phyloP scores from a whole-genome alignment of 2,113 vertebrate genomes.

The Salminus brasiliensis region DNA sequence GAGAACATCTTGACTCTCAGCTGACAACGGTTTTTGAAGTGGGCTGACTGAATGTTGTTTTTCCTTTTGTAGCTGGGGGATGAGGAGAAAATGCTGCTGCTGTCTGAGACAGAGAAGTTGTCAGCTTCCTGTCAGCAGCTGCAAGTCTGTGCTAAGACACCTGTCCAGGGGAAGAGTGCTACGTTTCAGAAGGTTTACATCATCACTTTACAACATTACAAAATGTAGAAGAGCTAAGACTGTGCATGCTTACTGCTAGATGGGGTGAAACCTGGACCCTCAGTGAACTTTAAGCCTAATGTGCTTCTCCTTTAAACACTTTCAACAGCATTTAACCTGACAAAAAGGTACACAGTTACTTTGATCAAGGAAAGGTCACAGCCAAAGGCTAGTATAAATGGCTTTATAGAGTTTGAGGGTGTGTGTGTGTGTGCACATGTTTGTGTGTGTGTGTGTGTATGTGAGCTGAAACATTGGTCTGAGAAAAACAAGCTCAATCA shows the following conservation, averaged over 20 bases:
- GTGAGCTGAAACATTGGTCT: slow-evolving; percentile 1
- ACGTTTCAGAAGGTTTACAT: slow-evolving; percentile 90
- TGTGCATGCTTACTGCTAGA: not conserved
- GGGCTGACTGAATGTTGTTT: not conserved
- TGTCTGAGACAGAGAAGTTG: slow-evolving; percentile 90
- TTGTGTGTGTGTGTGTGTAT: too few species aligned
- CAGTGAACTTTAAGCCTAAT: slow-evolving; percentile 41
- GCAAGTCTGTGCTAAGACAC: slow-evolving; percentile 83
- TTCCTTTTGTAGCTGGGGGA: slow-evolving; percentile 80
- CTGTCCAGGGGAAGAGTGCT: slow-evolving; percentile 88
- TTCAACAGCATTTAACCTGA: slow-evolving; percentile 36
- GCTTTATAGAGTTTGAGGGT: not conserved
- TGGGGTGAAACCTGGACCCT: slow-evolving; percentile 21
- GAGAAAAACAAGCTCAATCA: slow-evolving; percentile 8
- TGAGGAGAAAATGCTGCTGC: slow-evolving; percentile 84
- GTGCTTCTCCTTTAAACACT: slow-evolving; percentile 52
- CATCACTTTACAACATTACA: not conserved
- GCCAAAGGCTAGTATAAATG: slow-evolving; percentile 23
- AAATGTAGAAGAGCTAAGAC: not conserved
- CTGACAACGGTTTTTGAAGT: slow-evolving; percentile 1
- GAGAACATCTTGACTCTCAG: not conserved
- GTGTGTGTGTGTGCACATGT: not conserved
- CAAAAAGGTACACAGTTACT: slow-evolving; percentile 37
- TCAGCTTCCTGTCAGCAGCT: slow-evolving; percentile 86
- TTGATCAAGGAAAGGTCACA: slow-evolving; percentile 40